A percentile compares a stretch with the other conserved stretches of the same genome.
Conservation (phyloP, 2,113 vertebrate genomes). For the Ibidorhyncha struthersii region DNA sequence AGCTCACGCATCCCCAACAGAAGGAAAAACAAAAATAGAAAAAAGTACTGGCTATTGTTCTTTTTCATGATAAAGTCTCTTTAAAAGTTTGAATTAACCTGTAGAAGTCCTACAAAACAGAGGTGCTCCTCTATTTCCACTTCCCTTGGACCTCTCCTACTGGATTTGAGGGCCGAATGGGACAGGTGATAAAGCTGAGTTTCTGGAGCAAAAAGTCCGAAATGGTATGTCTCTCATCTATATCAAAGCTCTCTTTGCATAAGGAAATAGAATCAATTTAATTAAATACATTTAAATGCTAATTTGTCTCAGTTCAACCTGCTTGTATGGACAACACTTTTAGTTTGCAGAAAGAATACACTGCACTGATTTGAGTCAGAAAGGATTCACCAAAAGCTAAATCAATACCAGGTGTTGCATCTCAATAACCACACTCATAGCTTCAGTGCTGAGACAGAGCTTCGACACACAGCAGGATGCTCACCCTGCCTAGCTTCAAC, state of each 20-base stretch:
- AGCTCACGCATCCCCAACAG: not conserved
- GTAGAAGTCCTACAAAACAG: not conserved
- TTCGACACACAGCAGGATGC: not conserved
- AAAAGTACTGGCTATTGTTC: not conserved
- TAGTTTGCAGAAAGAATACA: not conserved
- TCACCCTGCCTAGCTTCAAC: not conserved
- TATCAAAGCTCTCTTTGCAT: not conserved
- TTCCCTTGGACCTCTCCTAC: not conserved
- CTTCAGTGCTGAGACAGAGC: not conserved
- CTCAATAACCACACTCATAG: rapidly evolving
- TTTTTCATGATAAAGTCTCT: not conserved
- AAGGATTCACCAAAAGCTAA: not conserved
- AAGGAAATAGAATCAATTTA: not conserved
- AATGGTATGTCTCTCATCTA: not conserved
- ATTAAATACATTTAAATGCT: not conserved
- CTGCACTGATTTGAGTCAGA: not conserved
- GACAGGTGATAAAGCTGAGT: not conserved
- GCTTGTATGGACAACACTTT: not conserved
- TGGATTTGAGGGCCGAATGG: not conserved
- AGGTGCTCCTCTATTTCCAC: not conserved
- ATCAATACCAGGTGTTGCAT: not conserved
- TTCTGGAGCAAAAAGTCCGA: not conserved
- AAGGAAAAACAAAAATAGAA: not conserved
- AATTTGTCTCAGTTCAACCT: not conserved
- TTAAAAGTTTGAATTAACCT: not conserved